phyloP scores from a whole-genome alignment of 2,797 vertebrate genomes.

The Dendrocincla fuliginosa region DNA sequence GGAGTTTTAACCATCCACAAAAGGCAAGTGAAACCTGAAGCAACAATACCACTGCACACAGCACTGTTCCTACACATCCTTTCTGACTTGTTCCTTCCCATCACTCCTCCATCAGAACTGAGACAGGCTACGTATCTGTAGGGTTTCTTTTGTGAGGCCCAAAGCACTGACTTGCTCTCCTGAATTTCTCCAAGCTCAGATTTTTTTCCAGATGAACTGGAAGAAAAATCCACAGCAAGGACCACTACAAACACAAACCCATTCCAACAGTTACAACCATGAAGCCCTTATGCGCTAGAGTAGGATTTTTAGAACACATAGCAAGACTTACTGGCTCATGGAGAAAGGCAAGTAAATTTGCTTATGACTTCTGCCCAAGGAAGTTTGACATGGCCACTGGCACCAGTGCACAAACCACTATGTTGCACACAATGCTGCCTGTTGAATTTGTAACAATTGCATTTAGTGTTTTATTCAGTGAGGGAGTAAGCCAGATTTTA shows the following conservation, averaged over 20 bases:
- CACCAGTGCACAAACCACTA: neutral
- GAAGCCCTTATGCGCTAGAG: neutral
- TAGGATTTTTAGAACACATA: neutral
- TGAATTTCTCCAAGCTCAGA: neutral
- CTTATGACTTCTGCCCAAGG: neutral
- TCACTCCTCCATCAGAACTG: neutral
- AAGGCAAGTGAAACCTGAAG: slow-evolving; percentile 34
- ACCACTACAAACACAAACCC: neutral
- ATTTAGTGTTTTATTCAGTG: neutral
- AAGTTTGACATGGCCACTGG: neutral
- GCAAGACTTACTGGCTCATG: neutral
- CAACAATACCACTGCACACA: neutral
- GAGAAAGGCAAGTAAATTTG: neutral
- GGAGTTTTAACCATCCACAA: slow-evolving; percentile 42
- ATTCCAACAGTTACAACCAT: neutral
- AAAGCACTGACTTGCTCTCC: neutral
- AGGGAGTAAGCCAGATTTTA: neutral
- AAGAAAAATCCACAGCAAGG: neutral
- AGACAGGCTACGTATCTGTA: neutral
- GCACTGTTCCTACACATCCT: neutral
- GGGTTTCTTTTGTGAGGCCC: neutral
- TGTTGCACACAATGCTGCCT: rapidly evolving
- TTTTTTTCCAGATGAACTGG: neutral
- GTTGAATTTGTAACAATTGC: neutral
- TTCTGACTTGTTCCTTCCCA: neutral